Percentiles rank a stretch among this genome's conserved stretches.
Conservation (phyloP, 1,140 invertebrate species). For the Paraescarpia echinospica region DNA sequence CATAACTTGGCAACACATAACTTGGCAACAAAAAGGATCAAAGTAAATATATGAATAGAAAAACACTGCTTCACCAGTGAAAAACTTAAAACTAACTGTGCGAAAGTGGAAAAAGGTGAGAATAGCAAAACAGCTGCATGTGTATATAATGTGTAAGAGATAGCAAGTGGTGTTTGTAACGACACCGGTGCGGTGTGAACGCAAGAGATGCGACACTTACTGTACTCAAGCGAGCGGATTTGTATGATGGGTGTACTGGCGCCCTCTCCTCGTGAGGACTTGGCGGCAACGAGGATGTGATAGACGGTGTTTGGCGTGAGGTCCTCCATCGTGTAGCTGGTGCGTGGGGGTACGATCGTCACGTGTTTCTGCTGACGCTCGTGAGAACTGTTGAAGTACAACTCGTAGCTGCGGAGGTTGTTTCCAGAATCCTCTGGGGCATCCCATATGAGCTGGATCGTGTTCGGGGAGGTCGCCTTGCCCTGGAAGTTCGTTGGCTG, state of each 20-base stretch:
- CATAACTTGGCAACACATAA: not conserved
- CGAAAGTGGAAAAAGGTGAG: not conserved
- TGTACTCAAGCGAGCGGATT: constrained; percentile 60
- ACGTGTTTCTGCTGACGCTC: constrained; percentile 72
- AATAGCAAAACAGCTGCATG: not conserved
- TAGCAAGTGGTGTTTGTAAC: not conserved
- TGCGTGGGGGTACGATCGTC: constrained; percentile 70
- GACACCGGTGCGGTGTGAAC: not conserved
- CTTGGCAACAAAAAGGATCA: not conserved
- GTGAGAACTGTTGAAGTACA: constrained; percentile 93
- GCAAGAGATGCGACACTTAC: constrained; percentile 16
- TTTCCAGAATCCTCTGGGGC: constrained; percentile 86
- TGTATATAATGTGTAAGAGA: not conserved
- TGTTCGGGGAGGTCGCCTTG: constrained; percentile 64
- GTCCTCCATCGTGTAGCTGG: constrained; percentile 81
- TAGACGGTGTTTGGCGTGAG: constrained; percentile 94
- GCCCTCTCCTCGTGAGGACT: constrained; percentile 87
- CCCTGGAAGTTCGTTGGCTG: constrained; percentile 82
- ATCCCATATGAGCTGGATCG: constrained; percentile 85
- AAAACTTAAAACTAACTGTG: not conserved
- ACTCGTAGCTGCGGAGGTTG: constrained; percentile 90
- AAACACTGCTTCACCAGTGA: not conserved
- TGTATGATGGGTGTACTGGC: constrained; percentile 91
- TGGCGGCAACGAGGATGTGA: constrained; percentile 92
- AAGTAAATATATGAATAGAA: not conserved